phyloP scores from a whole-genome alignment of 2,888 invertebrate genomes.

The Cyclophora albipunctata region DNA sequence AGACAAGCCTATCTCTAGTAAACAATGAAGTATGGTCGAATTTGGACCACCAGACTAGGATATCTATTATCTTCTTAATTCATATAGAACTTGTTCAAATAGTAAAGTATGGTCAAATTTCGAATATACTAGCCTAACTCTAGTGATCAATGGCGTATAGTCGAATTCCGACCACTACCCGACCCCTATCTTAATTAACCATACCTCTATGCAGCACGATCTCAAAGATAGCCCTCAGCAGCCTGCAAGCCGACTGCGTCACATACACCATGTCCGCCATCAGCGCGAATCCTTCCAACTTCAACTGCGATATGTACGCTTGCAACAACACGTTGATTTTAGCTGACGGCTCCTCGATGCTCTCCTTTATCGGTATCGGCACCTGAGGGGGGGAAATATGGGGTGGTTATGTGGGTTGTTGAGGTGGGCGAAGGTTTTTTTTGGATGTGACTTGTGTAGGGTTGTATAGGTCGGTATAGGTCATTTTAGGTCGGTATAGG shows the following conservation, averaged over 20 bases:
- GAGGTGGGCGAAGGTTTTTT: background rate
- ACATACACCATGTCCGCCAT: slow-evolving; percentile 99
- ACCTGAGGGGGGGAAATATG: slow-evolving; percentile 74
- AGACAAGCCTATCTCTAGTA: too few relatives aligned
- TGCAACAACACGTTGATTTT: slow-evolving; percentile 97
- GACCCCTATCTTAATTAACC: slow-evolving; percentile 1
- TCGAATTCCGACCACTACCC: too few relatives aligned
- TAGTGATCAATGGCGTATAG: too few relatives aligned
- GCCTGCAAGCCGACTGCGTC: slow-evolving; percentile 95
- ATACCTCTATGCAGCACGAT: slow-evolving; percentile 85
- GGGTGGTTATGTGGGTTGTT: too few relatives aligned
- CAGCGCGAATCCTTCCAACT: slow-evolving; percentile 97
- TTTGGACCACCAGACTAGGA: too few relatives aligned
- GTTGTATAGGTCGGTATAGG: background rate
- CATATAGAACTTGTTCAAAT: too few relatives aligned
- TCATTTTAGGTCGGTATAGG: background rate
- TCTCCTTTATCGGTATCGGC: slow-evolving; percentile 98
- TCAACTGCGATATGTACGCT: slow-evolving; percentile 98
- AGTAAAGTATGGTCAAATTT: too few relatives aligned
- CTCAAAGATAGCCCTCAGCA: slow-evolving; percentile 97
- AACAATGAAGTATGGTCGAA: too few relatives aligned
- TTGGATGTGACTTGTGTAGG: background rate
- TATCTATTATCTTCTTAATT: too few relatives aligned
- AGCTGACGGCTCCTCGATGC: slow-evolving; percentile 97
- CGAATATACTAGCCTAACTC: too few relatives aligned